Evolutionary conservation across 2,113 vertebrate species (phyloP), one percentile per base, ranked within the genome.

Genomic region (Indicator indicator): DNA sequence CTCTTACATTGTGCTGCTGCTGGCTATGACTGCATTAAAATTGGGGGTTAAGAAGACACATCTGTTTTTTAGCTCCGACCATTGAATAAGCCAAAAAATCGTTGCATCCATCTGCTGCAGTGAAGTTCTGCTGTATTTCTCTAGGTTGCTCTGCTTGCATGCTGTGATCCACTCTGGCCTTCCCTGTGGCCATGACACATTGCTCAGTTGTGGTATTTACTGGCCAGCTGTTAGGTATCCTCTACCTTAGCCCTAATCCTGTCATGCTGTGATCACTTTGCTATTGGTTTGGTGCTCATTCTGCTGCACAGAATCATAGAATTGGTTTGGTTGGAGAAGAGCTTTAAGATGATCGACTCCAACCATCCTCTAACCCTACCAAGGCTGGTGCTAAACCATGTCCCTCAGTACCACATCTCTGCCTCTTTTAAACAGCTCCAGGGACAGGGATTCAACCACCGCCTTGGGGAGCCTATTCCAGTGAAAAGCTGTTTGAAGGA

Each of bases 191-290:
- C 10, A 2, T 27, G 56, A 27, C 13, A 5, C 2, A 1, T 19
- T 32, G 56, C 42, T 63, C 56, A 89, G 24, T 5, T 59, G 30
- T 24, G 32, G 33, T 4, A 12, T 84, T 81, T 74, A 32, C 42
- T 72, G 70, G 4, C 42, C 84, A 32, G 15, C n/a, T 17, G 23
- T 23, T 42, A 6, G 19, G 28, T 48, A 6, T 33, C 11, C 9
- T 52, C 59, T 63, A 13, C 71, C 33, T 60, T 26, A 19, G 3
- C 6, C 4, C 7, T 16, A 6, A 9, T 36, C 12, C 44, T 21
- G 2, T 8, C 21, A n/a, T 2, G 0, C 2, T 52, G 23, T 9
- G 33, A 12, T 30, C 19, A 7, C 15, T 28, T 73, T 83, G 16
- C 24, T 58, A 8, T 55, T 58, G 36, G 16, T 42, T 71, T 55